Conservation (phyloP, 2,888 invertebrate genomes). For the Eristalis intricaria region DNA sequence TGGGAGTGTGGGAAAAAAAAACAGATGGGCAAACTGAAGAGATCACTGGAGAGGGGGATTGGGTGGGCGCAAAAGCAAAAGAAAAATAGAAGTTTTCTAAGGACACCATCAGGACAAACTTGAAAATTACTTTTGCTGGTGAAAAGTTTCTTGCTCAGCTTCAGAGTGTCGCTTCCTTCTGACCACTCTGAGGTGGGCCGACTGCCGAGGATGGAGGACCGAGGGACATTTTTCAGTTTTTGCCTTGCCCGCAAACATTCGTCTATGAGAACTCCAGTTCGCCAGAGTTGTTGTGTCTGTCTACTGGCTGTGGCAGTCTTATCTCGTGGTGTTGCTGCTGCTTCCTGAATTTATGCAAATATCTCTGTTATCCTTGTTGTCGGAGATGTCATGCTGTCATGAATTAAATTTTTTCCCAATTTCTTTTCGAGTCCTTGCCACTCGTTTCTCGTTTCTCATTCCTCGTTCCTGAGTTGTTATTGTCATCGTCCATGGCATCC, state of each 20-base stretch:
- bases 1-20: constrained; percentile 35
- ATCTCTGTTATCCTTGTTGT: constrained; percentile 67
- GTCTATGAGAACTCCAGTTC: constrained; percentile 11
- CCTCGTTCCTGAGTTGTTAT: constrained; percentile 3
- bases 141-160: constrained; percentile 40
- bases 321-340: constrained; percentile 55
- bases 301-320: constrained; percentile 41
- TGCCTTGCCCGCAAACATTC: constrained; percentile 5
- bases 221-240: constrained; percentile 37
- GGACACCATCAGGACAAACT: constrained; percentile 68
- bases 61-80: background rate
- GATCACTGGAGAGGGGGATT: background rate
- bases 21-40: constrained; percentile 55
- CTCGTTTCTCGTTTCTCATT: background rate
- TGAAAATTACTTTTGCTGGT: constrained; percentile 69
- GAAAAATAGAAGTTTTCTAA: constrained; percentile 32
- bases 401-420: constrained; percentile 64
- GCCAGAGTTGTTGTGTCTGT: constrained; percentile 30
- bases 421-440: constrained; percentile 22
- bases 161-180: background rate
- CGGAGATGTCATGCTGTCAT: constrained; percentile 67
- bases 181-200: background rate
- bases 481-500: constrained; percentile 7
- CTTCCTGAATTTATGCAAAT: constrained; percentile 68
- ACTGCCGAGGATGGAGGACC: background rate